Percentiles rank a stretch among this genome's conserved stretches.
phyloP scores from a whole-genome alignment of 2,888 invertebrate genomes.

The Athalia rosae region DNA sequence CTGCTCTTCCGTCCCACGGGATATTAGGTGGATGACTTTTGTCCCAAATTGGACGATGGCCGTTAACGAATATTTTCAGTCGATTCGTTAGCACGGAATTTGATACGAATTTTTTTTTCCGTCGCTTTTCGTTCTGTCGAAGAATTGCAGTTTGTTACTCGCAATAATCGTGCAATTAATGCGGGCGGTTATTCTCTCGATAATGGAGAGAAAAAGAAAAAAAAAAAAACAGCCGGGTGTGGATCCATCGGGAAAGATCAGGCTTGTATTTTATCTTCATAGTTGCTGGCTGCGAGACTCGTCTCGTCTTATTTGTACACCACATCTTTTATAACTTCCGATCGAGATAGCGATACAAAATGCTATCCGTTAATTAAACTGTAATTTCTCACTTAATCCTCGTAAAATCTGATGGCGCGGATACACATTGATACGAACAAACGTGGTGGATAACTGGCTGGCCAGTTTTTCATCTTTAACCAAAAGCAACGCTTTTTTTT shows the following conservation, averaged over 20 bases:
- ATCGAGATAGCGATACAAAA: constrained; percentile 34
- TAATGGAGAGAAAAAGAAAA: constrained; percentile 19
- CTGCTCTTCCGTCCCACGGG: constrained; percentile 5
- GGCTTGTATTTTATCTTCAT: constrained; percentile 26
- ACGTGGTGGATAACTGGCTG: background rate
- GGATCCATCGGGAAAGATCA: background rate
- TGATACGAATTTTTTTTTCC: background rate
- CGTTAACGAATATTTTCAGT: too few species aligned
- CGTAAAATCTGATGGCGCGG: constrained; percentile 36
- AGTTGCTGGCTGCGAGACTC: constrained; percentile 10
- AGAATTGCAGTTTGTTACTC: constrained; percentile 23
- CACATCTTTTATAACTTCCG: constrained; percentile 32
- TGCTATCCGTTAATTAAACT: constrained; percentile 39
- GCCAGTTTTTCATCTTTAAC: background rate
- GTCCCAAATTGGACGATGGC: background rate
- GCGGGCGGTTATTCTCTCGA: constrained; percentile 41
- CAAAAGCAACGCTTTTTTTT: background rate
- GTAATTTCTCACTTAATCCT: constrained; percentile 45
- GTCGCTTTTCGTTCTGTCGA: background rate
- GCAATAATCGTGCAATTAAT: constrained; percentile 11
- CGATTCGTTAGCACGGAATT: too few species aligned
- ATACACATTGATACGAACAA: constrained; percentile 7
- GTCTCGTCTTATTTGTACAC: constrained; percentile 11
- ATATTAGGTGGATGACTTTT: constrained; percentile 12
- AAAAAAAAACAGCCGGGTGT: too few species aligned